Conservation (phyloP, 2,113 vertebrate genomes). For the Orientallactaga bullata region DNA sequence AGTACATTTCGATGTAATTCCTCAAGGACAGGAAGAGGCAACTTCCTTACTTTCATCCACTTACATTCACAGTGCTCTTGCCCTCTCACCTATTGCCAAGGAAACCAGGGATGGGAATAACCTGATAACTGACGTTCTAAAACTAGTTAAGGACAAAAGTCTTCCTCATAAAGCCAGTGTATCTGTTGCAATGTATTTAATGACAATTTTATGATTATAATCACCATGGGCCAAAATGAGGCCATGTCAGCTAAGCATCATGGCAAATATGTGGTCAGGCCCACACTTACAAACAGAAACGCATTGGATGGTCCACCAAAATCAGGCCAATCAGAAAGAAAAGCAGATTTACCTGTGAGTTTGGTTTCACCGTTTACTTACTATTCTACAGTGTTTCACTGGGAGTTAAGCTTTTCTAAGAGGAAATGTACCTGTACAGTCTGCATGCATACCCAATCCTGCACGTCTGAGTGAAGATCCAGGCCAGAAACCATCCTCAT, state of each 20-base stretch:
- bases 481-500: background rate
- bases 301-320: background rate
- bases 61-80: background rate
- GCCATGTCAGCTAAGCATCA: background rate
- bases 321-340: background rate
- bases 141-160: background rate
- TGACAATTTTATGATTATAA: background rate
- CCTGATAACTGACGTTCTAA: background rate
- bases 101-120: background rate
- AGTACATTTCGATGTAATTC: background rate
- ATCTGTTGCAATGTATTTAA: background rate
- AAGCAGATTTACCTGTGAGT: background rate
- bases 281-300: background rate
- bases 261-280: background rate
- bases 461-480: slow-evolving; percentile 20
- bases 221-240: background rate
- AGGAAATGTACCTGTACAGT: background rate
- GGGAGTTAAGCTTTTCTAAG: background rate
- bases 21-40: background rate
- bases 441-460: background rate
- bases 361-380: background rate
- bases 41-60: background rate
- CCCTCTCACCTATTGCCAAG: background rate
- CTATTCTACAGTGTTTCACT: background rate
- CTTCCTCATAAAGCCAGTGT: background rate